Conservation (phyloP, 2,888 invertebrate species). For the Oscheius sp. region DNA sequence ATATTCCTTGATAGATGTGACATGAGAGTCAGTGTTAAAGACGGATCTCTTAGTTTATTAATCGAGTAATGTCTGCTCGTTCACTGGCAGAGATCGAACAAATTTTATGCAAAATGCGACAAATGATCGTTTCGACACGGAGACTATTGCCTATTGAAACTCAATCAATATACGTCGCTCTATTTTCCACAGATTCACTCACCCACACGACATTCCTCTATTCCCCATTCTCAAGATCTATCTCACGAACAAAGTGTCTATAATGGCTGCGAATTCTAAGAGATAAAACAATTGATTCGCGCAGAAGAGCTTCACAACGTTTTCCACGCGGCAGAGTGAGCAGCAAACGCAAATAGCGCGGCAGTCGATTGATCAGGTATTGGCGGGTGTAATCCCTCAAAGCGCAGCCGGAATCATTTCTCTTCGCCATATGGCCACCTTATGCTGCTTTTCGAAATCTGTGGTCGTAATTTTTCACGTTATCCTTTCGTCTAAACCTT, state of each 20-base stretch:
- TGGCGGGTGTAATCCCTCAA: conserved; percentile 26
- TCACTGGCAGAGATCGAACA: not conserved
- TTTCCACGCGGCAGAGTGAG: conserved; percentile 20
- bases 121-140: conserved; percentile 18
- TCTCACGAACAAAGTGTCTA: not conserved
- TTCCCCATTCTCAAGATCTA: not conserved
- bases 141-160: conserved; percentile 13
- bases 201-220: not conserved
- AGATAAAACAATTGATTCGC: conserved; percentile 5
- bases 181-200: not conserved
- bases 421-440: conserved; percentile 26
- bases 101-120: conserved; percentile 12
- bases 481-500: not conserved
- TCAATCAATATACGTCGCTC: conserved; percentile 8
- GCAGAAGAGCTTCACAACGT: conserved; percentile 11
- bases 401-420: conserved; percentile 27
- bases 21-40: conserved; percentile 1
- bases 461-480: not conserved
- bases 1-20: not conserved
- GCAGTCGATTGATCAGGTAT: conserved; percentile 29
- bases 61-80: too few relatives aligned
- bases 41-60: too few relatives aligned
- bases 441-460: not conserved
- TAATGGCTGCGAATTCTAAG: not conserved
- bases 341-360: conserved; percentile 5